A percentile compares a stretch with the other conserved stretches of the same genome.
Evolutionary conservation across 2,797 vertebrate species (phyloP).

Genomic region (Acanthurus lineatus): DNA sequence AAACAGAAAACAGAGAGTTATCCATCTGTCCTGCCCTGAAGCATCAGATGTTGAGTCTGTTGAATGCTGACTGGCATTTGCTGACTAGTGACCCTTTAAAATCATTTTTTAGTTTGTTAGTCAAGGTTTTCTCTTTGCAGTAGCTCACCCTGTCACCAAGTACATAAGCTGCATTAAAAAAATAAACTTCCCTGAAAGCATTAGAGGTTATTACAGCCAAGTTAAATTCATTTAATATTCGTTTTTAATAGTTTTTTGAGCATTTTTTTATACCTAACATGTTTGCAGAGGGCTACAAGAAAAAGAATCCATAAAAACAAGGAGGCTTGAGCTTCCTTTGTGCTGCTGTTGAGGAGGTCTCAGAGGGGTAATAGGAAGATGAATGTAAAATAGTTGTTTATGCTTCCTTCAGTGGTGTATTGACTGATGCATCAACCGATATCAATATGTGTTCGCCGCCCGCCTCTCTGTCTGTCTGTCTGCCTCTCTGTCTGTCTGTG

Average conservation of each 20-base stretch:
- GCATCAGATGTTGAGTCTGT: background rate
- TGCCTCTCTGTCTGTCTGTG: constrained; percentile 21
- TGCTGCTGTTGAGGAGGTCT: constrained; percentile 28
- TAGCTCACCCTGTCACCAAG: constrained; percentile 25
- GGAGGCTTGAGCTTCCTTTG: background rate
- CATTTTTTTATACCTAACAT: constrained; percentile 9
- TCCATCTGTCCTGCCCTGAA: background rate
- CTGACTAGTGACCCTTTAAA: constrained; percentile 41
- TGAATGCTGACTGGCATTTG: constrained; percentile 13
- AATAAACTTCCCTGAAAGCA: constrained; percentile 38
- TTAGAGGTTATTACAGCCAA: constrained; percentile 25
- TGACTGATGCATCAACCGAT: constrained; percentile 51
- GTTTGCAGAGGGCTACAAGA: background rate
- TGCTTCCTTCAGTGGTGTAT: constrained; percentile 44
- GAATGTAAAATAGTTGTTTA: constrained; percentile 43
- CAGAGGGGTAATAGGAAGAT: constrained; percentile 36
- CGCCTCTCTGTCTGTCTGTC: constrained; percentile 23
- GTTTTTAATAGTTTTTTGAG: background rate
- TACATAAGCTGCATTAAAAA: constrained; percentile 42
- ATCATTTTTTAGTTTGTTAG: constrained; percentile 7
- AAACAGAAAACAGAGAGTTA: background rate
- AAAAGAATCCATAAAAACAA: constrained; percentile 10
- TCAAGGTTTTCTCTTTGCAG: background rate
- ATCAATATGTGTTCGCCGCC: constrained; percentile 39
- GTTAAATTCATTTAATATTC: constrained; percentile 49